Conservation (phyloP, 2,797 vertebrate species). For the Erithacus rubecula region DNA sequence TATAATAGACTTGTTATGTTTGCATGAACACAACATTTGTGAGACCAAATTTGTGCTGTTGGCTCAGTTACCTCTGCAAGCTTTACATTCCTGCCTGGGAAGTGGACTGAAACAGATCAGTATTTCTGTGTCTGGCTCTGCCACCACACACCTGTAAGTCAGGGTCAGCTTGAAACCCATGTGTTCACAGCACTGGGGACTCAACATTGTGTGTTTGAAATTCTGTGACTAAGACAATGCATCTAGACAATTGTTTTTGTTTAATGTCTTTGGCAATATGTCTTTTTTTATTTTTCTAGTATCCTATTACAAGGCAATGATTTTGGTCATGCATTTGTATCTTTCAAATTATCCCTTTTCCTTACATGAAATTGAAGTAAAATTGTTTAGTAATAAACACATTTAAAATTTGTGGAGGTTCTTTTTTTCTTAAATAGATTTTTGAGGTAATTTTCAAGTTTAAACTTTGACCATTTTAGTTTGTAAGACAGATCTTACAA, state of each 20-base stretch:
- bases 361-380: neutral
- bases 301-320: neutral
- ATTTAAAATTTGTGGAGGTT: neutral
- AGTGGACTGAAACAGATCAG: neutral
- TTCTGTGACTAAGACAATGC: neutral
- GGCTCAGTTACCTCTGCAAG: neutral
- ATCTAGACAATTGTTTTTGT: neutral
- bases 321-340: neutral
- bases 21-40: rapidly evolving
- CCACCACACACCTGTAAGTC: rapidly evolving
- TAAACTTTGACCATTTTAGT: neutral
- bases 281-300: neutral
- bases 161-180: neutral
- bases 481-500: neutral
- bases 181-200: neutral
- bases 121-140: neutral
- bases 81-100: neutral
- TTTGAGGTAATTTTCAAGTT: neutral
- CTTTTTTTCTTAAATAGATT: neutral
- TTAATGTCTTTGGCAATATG: neutral
- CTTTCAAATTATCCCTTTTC: neutral
- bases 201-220: neutral
- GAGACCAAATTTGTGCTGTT: neutral
- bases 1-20: neutral
- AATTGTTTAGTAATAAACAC: neutral